Percentiles rank a stretch among this genome's conserved stretches.
These are phyloP conservation scores for Anguilla megastoma DNA, from an alignment of 2,797 vertebrate genomes.

Conservation along the genomic window DNA sequence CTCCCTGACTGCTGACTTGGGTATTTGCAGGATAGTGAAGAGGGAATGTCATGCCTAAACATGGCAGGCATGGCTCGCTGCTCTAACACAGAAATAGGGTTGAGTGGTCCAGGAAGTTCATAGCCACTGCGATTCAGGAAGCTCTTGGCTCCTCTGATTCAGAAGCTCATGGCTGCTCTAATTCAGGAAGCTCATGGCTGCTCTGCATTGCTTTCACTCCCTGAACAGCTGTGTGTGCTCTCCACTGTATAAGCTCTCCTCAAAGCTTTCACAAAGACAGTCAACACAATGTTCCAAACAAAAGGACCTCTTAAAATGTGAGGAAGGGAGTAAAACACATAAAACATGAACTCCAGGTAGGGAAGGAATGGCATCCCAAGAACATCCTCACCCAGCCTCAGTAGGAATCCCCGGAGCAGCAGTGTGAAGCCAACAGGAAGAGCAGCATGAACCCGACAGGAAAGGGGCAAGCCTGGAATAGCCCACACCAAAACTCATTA, in stretches of 20 bases:
- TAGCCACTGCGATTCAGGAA: background rate
- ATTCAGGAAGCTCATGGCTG: background rate
- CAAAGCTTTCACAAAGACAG: background rate
- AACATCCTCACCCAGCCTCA: background rate
- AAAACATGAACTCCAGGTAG: background rate
- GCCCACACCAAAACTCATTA: constrained; percentile 67
- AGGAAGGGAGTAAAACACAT: background rate
- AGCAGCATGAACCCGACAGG: background rate
- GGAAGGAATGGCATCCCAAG: background rate
- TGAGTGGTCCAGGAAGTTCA: background rate
- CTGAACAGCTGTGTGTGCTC: background rate
- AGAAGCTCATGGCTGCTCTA: background rate
- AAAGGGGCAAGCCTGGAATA: constrained; percentile 22
- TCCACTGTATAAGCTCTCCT: background rate
- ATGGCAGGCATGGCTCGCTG: background rate
- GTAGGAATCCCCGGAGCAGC: background rate
- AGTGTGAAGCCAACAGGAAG: background rate
- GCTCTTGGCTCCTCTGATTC: background rate
- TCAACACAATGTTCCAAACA: background rate
- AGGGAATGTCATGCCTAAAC: background rate
- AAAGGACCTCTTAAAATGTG: background rate
- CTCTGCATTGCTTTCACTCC: background rate
- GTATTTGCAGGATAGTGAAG: constrained; percentile 6
- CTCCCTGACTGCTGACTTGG: background rate
- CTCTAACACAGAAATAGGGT: background rate